Evolutionary conservation across 2,888 invertebrate genomes (phyloP).

Genomic region (Charanyca ferruginea): DNA sequence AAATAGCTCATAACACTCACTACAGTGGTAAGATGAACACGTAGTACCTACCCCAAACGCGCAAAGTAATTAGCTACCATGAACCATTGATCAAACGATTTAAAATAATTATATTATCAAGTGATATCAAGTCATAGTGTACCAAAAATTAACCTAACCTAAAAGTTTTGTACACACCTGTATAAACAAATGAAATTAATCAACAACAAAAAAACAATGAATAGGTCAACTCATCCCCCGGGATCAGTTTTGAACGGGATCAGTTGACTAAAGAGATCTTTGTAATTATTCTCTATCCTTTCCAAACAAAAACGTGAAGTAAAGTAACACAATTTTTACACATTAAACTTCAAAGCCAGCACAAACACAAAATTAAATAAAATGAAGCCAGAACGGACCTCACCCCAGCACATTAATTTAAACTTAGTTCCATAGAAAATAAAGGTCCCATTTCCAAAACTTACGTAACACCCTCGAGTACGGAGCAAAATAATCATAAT

Average conservation of each 20-base stretch:
- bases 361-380: constrained; percentile 51
- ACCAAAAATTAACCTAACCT: too few relatives aligned
- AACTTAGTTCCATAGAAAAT: constrained; percentile 51
- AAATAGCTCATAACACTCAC: background rate
- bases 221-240: too few relatives aligned
- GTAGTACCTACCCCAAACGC: background rate
- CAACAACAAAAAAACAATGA: too few relatives aligned
- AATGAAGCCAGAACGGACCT: constrained; percentile 42
- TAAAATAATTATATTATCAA: too few relatives aligned
- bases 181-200: too few relatives aligned
- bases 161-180: too few relatives aligned
- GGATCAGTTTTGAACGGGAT: too few relatives aligned
- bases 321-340: constrained; percentile 26
- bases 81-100: too few relatives aligned
- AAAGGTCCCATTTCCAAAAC: constrained; percentile 50
- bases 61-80: constrained; percentile 6
- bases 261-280: too few relatives aligned
- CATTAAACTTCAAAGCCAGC: constrained; percentile 25
- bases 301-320: constrained; percentile 2
- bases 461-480: constrained; percentile 47
- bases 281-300: background rate
- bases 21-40: background rate
- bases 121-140: too few relatives aligned
- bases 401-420: constrained; percentile 54
- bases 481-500: constrained; percentile 74